Conservation (phyloP, 2,888 invertebrate species). For the Acronicta leporina region DNA sequence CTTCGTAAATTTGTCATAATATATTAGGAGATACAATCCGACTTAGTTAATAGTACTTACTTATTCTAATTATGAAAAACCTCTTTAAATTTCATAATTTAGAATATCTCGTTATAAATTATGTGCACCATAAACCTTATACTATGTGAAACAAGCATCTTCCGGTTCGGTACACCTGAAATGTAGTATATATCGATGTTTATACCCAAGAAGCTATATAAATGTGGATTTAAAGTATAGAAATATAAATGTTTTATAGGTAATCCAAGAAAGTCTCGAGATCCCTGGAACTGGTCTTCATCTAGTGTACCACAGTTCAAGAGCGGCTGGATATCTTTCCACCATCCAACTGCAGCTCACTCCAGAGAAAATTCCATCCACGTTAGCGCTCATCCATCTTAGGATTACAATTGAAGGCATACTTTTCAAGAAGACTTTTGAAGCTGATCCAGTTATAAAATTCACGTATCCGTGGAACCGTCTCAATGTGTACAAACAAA, state of each 20-base stretch:
- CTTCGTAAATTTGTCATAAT: no score
- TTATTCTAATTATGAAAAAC: no score
- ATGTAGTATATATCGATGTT: no score
- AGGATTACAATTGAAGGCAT: constrained; percentile 98
- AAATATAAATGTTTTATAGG: constrained; percentile 79
- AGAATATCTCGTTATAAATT: no score
- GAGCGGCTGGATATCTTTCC: constrained; percentile 97
- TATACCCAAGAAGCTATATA: no score
- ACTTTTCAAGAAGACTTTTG: constrained; percentile 96
- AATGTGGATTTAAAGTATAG: no score
- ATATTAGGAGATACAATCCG: no score
- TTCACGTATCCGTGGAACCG: constrained; percentile 99
- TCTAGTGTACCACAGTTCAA: constrained; percentile 98
- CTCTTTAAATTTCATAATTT: no score
- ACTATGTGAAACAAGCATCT: no score
- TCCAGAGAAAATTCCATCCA: constrained; percentile 94
- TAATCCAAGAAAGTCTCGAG: constrained; percentile 97
- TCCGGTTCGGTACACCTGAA: no score
- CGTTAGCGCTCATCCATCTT: constrained; percentile 96
- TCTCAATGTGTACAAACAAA: constrained; percentile 97
- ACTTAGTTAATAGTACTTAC: no score
- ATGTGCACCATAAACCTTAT: no score
- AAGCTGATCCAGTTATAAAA: constrained; percentile 98
- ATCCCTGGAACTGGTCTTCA: constrained; percentile 98
- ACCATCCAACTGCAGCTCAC: constrained; percentile 97